Evolutionary conservation across 2,113 vertebrate species (phyloP), one percentile per base, ranked within the genome.

Genomic region (Osmerus eperlanus): DNA sequence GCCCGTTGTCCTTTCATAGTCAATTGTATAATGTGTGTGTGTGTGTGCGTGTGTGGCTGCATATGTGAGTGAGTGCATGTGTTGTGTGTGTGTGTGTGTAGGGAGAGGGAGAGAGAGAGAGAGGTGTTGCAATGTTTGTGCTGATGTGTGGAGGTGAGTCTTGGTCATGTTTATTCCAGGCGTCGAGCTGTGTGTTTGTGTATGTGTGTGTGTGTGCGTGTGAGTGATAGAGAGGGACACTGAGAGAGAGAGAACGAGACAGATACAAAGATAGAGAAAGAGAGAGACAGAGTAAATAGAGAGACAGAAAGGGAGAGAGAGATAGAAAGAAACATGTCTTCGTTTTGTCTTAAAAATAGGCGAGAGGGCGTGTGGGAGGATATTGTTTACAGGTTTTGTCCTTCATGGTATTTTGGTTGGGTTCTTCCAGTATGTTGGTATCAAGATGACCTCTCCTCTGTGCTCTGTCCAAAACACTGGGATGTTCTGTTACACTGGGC

Each of bases 1-100:
- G 86, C 81, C 86, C 71, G 76, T 85, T 84, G 85, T 89, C 84
- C 89, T 90, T 86, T 90, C 90, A 90, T 87, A 89, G 84, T 86
- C 84, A 86, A 85, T 81, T 83, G 88, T 88, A 91, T 91, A 90
- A 89, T 90, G 81, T 84, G 81, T 67, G 23, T 79, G 16, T 80
- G 83, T 80, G 78, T 79, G 74, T 73, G 72, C 68, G 79, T 61
- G 60, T 41, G 47, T 58, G 63, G 66, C 63, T 51, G 67, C 25
- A 58, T 56, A n/a, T 65, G 70, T 32, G 23, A 47, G 54, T 23
- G 56, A 60, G 55, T 21, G 41, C 47, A 18, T 58, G 68, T 70
- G 60, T 53, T 60, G 28, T 58, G 68, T 70, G 60, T 53, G 60
- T 41, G 41, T 29, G 67, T 29, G 59, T 60, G 28, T 51, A 32